Evolutionary conservation across 2,888 invertebrate species (phyloP).

Genomic region (Drosophila kuntzei): DNA sequence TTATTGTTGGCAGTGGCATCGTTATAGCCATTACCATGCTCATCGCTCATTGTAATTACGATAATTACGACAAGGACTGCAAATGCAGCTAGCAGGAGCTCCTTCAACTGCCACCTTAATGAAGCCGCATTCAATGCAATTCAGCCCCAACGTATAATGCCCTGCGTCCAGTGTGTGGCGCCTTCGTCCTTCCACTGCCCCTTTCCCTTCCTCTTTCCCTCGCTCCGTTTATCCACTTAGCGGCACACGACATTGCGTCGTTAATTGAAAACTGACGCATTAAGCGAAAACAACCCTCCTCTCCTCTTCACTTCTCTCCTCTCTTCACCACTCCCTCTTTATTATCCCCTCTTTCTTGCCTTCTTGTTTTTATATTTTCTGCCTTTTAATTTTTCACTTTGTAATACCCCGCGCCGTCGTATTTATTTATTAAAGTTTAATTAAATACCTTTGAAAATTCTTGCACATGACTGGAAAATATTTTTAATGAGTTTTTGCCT

Average conservation of each 20-base stretch:
- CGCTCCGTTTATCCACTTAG: slow-evolving; percentile 72
- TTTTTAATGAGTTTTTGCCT: slow-evolving; percentile 76
- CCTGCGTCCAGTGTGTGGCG: slow-evolving; percentile 19
- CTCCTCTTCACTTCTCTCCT: too few species aligned
- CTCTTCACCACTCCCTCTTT: background rate
- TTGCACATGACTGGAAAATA: slow-evolving; percentile 72
- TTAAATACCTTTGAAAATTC: slow-evolving; percentile 76
- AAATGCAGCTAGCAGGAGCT: slow-evolving; percentile 43
- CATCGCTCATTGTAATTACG: slow-evolving; percentile 75
- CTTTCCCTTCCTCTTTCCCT: background rate
- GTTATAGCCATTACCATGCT: slow-evolving; percentile 52
- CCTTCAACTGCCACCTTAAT: slow-evolving; percentile 64
- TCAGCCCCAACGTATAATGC: slow-evolving; percentile 13
- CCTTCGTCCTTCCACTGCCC: background rate
- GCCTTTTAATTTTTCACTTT: slow-evolving; percentile 59
- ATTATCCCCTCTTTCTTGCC: background rate
- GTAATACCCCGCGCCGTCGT: slow-evolving; percentile 42
- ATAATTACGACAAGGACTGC: slow-evolving; percentile 71
- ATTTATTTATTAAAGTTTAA: slow-evolving; percentile 76
- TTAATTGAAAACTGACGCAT: slow-evolving; percentile 78
- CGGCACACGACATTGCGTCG: slow-evolving; percentile 58
- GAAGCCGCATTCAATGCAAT: slow-evolving; percentile 71
- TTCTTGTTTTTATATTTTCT: slow-evolving; percentile 40
- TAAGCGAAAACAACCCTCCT: slow-evolving; percentile 51
- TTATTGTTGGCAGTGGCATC: slow-evolving; percentile 58